Base-by-base conservation (phyloP, 2,888 invertebrate genomes). In the Tipula helvola region DNA sequence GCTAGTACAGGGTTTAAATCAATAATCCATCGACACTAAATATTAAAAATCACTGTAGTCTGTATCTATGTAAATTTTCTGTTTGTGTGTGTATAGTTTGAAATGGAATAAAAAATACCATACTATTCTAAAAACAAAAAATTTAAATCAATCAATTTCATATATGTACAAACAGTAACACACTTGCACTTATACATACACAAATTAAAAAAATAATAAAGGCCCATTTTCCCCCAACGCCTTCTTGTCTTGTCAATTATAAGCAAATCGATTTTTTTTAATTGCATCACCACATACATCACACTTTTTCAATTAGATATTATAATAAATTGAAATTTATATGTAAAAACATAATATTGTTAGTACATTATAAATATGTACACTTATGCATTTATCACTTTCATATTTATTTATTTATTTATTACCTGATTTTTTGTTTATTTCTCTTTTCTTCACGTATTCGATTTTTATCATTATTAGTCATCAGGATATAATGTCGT, bases 401-500 rank as follows among this genome's bases (percentile, higher is more conserved):
- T 71, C 71, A 71, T 71, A 71, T 71, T 28, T 57, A 57, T 28
- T 28, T 57, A 57, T 28, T 28, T 28, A 28, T 57, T 57, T 71
- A 28, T 71, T 71, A 71, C 71, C 71, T 71, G 71, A 71, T 71
- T 28, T 28, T 71, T 28, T 71, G 71, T 71, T 71, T 71, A 28
- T 71, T 71, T 71, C 71, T 18, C 28, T 71, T 71, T 71, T 71
- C 28, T 71, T 71, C 71, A 71, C 71, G 71, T 71, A 71, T 71
- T 71, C 71, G 71, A 71, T 71, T 71, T 71, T 71, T 71, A 71
- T 71, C 71, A 71, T 71, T 71, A 71, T 71, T 71, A 71, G 71
- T 71, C 71, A 71, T 71, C 71, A 71, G 71, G 71, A 71, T 71
- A 71, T 71, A 71, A 28, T 71, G 71, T 71, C 71, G 71, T 71